Evolutionary conservation across 92 coral and sea anemone genomes (phyloP).

Genomic region (Muricea muricata): DNA sequence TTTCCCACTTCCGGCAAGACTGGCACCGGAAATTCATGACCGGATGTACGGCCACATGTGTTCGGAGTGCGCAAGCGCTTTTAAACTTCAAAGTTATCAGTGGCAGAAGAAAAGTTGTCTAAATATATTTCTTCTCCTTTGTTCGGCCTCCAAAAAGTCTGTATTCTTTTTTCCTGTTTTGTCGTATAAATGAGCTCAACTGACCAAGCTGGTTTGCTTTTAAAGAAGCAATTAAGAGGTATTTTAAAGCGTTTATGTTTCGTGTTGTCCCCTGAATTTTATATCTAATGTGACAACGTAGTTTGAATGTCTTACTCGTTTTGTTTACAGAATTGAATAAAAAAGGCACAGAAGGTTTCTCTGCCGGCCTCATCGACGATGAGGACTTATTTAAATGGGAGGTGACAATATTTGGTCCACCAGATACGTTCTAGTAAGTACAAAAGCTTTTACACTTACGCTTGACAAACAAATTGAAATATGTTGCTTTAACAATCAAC

Average conservation of each 20-base stretch:
- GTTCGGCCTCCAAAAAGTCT: neutral
- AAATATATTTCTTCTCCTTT: neutral
- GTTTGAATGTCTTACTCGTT: constrained; percentile 7
- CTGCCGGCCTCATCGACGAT: constrained; percentile 97
- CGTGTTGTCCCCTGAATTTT: neutral
- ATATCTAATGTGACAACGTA: constrained; percentile 14
- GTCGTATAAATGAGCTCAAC: constrained; percentile 76
- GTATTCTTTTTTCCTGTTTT: neutral
- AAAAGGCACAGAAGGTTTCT: constrained; percentile 90
- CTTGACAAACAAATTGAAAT: neutral
- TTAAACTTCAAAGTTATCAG: neutral
- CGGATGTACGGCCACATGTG: constrained; percentile 36
- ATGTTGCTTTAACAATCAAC: neutral
- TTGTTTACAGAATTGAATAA: constrained; percentile 72
- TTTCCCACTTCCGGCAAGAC: neutral
- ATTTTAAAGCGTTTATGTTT: constrained; percentile 6
- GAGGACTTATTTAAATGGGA: constrained; percentile 95
- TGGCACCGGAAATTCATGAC: neutral
- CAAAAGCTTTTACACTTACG: neutral
- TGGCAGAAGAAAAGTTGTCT: neutral
- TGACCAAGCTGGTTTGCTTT: constrained; percentile 89
- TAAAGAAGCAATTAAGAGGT: constrained; percentile 90
- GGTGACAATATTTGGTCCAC: constrained; percentile 89
- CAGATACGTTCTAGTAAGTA: constrained; percentile 97
- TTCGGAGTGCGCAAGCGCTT: constrained; percentile 43